Base-by-base conservation (phyloP, 2,888 invertebrate species). In the Hetaerina titia region DNA sequence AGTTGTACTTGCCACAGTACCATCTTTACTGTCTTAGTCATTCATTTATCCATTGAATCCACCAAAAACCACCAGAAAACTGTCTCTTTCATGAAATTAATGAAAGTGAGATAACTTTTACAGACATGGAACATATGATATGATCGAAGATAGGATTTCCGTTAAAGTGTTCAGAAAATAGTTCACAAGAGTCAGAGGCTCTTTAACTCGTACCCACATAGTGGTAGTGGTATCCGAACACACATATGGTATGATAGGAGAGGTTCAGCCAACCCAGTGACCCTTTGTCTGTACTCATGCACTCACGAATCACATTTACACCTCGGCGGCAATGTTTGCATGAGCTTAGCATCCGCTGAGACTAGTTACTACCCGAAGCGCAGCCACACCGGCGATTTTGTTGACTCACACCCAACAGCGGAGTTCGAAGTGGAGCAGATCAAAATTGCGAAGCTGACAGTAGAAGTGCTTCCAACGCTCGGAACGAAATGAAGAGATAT, bases 391-490 rank as follows among this genome's bases (percentile, higher is more conserved):
- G 81, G 81, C n/a, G 81, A 81, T 31, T 81, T 81, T 81, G 81
- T 81, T 81, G 81, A 81, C 81, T 31, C 31, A 2, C 13, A 81
- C 81, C 31, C 81, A 81, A 81, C 81, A 81, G 31, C 81, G 2
- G 81, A 81, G 31, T 25, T 31, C 11, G 11, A 11, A 22, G n/a
- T 31, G 81, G 8, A 81, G 81, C 31, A 11, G 81, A 81, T 81
- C 69, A 81, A 81, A 81, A 81, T 81, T 81, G 81, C 81, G 81
- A 81, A 25, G 81, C 81, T n/a, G 31, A 81, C 81, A 81, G 19
- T 81, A 81, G 45, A 45, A 45, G 31, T 81, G 13, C 81, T 74
- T 74, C 74, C 25, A 81, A 22, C 13, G 15, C 25, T 25, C 25
- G 31, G 81, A 31, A 81, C 81, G 6, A 13, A 31, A 31, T 13